A percentile compares a stretch with the other conserved stretches of the same genome.
phyloP scores from a whole-genome alignment of 1,140 invertebrate species.

The Zaprionus lachaisei region DNA sequence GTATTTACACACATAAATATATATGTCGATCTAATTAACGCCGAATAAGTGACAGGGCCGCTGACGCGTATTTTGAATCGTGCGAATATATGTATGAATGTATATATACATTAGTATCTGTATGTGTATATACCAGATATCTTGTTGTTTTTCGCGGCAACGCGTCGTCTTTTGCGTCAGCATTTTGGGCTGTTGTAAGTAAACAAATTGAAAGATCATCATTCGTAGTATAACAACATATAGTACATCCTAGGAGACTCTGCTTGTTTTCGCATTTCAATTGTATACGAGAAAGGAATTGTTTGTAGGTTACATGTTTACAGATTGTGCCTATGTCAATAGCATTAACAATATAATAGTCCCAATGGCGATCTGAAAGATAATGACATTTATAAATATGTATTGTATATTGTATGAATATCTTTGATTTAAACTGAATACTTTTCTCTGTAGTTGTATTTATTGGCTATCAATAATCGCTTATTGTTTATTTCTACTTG shows the following conservation, averaged over 20 bases:
- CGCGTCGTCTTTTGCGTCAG: constrained; percentile 44
- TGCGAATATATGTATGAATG: constrained; percentile 19
- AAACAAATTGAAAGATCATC: constrained; percentile 38
- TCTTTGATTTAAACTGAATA: too few relatives aligned
- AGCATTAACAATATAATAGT: background rate
- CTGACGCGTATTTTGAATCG: constrained; percentile 35
- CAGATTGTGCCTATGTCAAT: background rate
- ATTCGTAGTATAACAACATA: constrained; percentile 12
- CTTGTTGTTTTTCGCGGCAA: constrained; percentile 32
- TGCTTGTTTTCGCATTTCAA: constrained; percentile 16
- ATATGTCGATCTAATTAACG: constrained; percentile 33
- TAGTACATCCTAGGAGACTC: constrained; percentile 18
- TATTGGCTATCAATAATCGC: too few relatives aligned
- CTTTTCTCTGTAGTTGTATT: too few relatives aligned
- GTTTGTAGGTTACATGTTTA: background rate
- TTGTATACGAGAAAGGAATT: background rate
- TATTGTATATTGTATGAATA: too few relatives aligned
- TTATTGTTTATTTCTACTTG: background rate
- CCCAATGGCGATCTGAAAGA: background rate
- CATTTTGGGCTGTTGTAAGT: constrained; percentile 38
- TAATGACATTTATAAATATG: background rate
- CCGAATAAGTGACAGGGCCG: constrained; percentile 20
- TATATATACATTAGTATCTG: constrained; percentile 2
- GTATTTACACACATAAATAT: background rate
- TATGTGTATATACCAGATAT: constrained; percentile 8